Percentiles rank a stretch among this genome's conserved stretches.
Conservation (phyloP, 1,140 invertebrate genomes). For the Drosophila willistoni region DNA sequence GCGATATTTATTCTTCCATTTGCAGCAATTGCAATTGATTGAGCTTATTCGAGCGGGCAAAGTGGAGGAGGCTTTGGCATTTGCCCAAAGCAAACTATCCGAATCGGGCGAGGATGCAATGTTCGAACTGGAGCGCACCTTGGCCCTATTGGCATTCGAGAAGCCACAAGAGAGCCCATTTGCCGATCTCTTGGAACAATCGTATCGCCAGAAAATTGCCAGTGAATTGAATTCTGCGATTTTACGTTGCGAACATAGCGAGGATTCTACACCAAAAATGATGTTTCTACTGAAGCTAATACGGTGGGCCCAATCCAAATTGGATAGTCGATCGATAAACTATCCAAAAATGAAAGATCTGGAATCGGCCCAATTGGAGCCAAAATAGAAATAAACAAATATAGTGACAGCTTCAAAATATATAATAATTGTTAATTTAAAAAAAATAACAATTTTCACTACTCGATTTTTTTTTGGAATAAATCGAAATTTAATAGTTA, state of each 20-base stretch:
- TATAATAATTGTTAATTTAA: background rate
- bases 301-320: conserved; percentile 96
- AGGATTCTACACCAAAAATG: conserved; percentile 93
- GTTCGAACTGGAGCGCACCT: conserved; percentile 91
- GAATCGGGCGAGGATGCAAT: conserved; percentile 94
- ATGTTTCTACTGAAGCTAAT: conserved; percentile 96
- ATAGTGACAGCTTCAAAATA: background rate
- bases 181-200: conserved; percentile 95
- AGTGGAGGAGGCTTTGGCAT: conserved; percentile 97
- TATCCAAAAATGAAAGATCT: conserved; percentile 97
- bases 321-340: conserved; percentile 94
- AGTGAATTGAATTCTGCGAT: conserved; percentile 99
- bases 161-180: conserved; percentile 97
- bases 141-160: conserved; percentile 98
- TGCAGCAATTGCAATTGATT: conserved; percentile 97
- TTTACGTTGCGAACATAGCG: conserved; percentile 94
- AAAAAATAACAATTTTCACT: background rate
- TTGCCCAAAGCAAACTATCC: conserved; percentile 96
- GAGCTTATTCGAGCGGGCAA: conserved; percentile 95
- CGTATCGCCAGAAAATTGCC: conserved; percentile 98
- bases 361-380: conserved; percentile 91
- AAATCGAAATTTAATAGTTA: conserved; percentile 5
- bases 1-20: conserved; percentile 96
- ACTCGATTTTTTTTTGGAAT: background rate
- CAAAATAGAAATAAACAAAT: conserved; percentile 45